A percentile compares a stretch with the other conserved stretches of the same genome.
Conservation (phyloP, 2,888 invertebrate species). For the Oxystoma pomonae region DNA sequence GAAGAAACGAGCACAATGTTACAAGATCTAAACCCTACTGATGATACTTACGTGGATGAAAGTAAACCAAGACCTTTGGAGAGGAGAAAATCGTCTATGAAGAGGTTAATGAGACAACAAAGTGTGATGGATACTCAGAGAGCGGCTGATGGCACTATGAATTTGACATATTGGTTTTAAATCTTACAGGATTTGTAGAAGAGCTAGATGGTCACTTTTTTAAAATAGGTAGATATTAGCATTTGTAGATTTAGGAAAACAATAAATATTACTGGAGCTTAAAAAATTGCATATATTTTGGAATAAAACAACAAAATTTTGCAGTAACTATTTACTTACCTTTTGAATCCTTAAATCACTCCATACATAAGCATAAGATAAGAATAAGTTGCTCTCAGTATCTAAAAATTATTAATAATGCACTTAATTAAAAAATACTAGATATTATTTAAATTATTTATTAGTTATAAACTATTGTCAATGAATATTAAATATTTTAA, state of each 20-base stretch:
- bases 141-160: conserved; percentile 73
- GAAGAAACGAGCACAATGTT: neutral
- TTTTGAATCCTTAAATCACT: neutral
- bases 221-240: neutral
- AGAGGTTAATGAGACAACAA: conserved; percentile 69
- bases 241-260: no score
- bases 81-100: conserved; percentile 56
- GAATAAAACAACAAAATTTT: no score
- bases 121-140: conserved; percentile 81
- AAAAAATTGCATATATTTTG: no score
- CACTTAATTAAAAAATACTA: no score
- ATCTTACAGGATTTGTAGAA: neutral
- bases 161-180: conserved; percentile 85
- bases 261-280: no score
- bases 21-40: neutral
- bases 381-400: neutral
- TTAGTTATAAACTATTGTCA: no score
- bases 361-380: neutral
- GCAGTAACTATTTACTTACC: no score
- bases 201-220: neutral
- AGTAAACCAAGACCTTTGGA: conserved; percentile 4
- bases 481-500: no score
- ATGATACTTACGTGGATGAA: neutral
- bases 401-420: neutral
- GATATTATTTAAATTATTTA: no score